Base-by-base conservation (phyloP, 2,113 vertebrate genomes). In the Hoplias malabaricus region DNA sequence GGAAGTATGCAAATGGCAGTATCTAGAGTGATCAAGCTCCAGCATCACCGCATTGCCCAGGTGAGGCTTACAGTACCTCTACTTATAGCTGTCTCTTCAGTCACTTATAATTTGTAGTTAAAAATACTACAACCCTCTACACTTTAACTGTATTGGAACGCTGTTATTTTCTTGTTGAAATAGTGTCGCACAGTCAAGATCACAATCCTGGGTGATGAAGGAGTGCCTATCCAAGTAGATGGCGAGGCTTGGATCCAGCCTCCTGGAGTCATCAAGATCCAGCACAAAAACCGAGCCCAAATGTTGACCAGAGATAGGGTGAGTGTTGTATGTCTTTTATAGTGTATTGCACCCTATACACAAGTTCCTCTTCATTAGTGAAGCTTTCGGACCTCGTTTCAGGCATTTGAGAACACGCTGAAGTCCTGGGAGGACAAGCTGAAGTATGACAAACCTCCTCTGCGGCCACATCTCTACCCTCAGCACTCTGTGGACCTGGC, bases 1-100 rank as follows among this genome's bases (percentile, higher is more conserved):
- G 96, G 96, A n/a, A 98, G 96, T 74, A 94, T 99, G 95, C 97
- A 99, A 87, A 99, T 99, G 97, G 97, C 97, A 0, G 95, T 99
- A 36, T 99, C 97, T 29, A 92, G 97, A 78, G 97, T 99, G 81
- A 98, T 99, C 88, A 99, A 98, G 65, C 91, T 99, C 34, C 97
- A 98, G 66, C 97, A 98, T 79, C 97, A 99, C 79, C 92, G 97
- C 80, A 99, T 99, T 69, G 97, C 97, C 36, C 97, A 99, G 96
- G 97, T 99, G 74, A 80, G 85, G 84, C 42, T 48, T 34, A 21
- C 16, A n/a, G n/a, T n/a, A n/a, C n/a, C n/a, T 2, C 3, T n/a
- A 3, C 4, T 13, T n/a, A 2, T 5, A 48, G 2, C 16, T 5
- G 6, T 46, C 1, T 16, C 6, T 46, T 2, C 11, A 11, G n/a